phyloP scores from a whole-genome alignment of 2,113 vertebrate species.

The Chamaetylas fuelleborni region DNA sequence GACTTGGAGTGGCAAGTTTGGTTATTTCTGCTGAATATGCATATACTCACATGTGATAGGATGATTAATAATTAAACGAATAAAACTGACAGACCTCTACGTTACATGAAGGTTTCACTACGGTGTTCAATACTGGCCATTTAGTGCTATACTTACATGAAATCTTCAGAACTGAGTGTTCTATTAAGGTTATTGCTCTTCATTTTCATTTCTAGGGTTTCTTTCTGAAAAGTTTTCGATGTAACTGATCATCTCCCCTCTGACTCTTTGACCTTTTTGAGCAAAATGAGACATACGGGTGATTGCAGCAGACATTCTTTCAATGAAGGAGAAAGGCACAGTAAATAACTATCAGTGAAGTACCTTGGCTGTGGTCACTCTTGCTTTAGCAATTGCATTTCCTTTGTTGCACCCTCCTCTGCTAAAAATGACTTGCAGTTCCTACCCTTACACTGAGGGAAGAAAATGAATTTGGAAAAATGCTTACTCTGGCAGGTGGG shows the following conservation, averaged over 20 bases:
- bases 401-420: neutral
- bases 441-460: neutral
- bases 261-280: neutral
- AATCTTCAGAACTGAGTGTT: neutral
- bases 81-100: neutral
- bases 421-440: neutral
- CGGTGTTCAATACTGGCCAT: rapidly evolving
- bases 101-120: neutral
- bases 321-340: neutral
- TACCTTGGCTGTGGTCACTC: neutral
- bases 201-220: neutral
- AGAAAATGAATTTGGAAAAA: neutral
- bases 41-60: neutral
- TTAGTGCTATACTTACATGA: neutral
- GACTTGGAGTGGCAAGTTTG: neutral
- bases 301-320: neutral
- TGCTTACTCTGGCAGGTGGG: neutral
- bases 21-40: neutral
- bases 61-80: neutral
- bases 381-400: neutral
- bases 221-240: neutral
- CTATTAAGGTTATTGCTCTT: neutral
- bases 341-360: neutral
- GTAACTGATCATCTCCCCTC: neutral
- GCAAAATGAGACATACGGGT: neutral